These are phyloP conservation scores for Morpho helenor DNA, from an alignment of 2,888 invertebrate species.

Conservation along the genomic window DNA sequence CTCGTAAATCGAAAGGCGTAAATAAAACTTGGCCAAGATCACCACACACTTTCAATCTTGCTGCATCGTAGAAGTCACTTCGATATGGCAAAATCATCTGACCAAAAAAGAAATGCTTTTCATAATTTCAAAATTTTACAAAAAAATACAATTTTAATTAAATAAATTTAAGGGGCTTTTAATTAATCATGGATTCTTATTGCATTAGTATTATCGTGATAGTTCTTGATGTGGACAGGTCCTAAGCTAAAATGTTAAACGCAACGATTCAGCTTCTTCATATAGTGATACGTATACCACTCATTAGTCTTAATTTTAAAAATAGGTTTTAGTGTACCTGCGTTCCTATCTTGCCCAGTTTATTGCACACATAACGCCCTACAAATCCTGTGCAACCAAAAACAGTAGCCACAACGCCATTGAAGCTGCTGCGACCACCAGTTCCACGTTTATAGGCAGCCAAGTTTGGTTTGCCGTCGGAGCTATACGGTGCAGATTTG, in stretches of 20 bases:
- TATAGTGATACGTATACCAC: too few species aligned
- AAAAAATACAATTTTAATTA: too few species aligned
- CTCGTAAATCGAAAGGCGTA: conserved; percentile 89
- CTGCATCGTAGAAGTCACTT: conserved; percentile 89
- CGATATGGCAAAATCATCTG: conserved; percentile 96
- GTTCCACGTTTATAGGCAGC: conserved; percentile 88
- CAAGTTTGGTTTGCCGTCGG: conserved; percentile 78
- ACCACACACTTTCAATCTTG: conserved; percentile 89
- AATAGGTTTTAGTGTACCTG: conserved; percentile 75
- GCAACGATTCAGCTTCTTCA: too few species aligned
- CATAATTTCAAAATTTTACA: too few species aligned
- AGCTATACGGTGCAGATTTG: conserved; percentile 74
- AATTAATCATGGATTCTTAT: too few species aligned
- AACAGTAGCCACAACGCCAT: conserved; percentile 98
- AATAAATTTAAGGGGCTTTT: too few species aligned
- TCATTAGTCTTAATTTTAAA: too few species aligned
- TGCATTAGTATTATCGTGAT: too few species aligned
- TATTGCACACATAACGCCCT: conserved; percentile 92
- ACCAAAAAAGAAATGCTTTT: too few species aligned
- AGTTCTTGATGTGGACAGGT: too few species aligned
- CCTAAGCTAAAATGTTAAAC: too few species aligned
- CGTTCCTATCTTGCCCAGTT: conserved; percentile 91
- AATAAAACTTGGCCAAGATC: conserved; percentile 98
- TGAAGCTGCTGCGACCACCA: conserved; percentile 97
- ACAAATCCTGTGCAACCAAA: conserved; percentile 96